Percentiles rank a stretch among this genome's conserved stretches.
These are phyloP conservation scores for Myrmophylax atrothorax DNA, from an alignment of 2,113 vertebrate genomes.

Conservation along the genomic window DNA sequence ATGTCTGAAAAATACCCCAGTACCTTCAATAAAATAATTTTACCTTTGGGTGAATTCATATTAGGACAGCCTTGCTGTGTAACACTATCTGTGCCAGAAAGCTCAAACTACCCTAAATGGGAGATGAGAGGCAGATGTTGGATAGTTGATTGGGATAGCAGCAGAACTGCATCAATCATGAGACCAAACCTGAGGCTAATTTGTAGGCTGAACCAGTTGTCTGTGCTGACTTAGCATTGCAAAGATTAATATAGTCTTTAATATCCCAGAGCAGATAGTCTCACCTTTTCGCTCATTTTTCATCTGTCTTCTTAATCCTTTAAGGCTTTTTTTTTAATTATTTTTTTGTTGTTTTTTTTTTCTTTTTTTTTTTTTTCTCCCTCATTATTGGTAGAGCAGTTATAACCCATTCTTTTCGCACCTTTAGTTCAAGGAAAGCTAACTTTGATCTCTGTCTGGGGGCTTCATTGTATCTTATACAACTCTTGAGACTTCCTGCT, in stretches of 20 bases:
- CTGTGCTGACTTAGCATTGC: neutral
- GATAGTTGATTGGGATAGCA: neutral
- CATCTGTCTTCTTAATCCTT: neutral
- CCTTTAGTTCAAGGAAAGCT: neutral
- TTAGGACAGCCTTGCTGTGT: neutral
- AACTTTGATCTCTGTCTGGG: neutral
- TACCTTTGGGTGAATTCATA: neutral
- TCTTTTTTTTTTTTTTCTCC: neutral
- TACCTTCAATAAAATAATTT: neutral
- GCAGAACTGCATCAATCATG: neutral
- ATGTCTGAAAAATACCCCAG: neutral
- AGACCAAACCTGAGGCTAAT: neutral
- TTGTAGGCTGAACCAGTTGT: neutral
- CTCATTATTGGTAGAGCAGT: neutral
- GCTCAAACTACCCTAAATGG: neutral
- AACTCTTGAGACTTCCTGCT: neutral
- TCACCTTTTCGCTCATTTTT: neutral
- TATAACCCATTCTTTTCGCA: neutral
- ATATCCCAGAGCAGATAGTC: neutral
- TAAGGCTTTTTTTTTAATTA: neutral
- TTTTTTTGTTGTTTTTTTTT: too few species aligned
- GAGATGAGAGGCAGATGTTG: neutral
- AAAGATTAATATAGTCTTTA: neutral
- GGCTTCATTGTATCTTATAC: neutral
- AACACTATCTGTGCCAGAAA: neutral